These are phyloP conservation scores for Itoplectis maculator DNA, from an alignment of 2,888 invertebrate genomes.

Conservation along the genomic window DNA sequence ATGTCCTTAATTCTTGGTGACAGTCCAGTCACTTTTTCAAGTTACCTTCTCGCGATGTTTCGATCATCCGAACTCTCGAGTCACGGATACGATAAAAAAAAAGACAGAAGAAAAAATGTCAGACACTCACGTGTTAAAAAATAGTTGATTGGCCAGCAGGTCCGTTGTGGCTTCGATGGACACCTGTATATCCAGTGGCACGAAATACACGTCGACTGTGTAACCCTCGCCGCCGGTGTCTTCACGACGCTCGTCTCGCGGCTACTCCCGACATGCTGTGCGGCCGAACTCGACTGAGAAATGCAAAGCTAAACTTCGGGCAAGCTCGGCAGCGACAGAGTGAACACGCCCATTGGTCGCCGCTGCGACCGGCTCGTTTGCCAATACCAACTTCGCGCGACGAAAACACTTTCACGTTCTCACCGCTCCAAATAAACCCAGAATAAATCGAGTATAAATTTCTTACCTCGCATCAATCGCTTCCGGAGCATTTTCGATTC, in stretches of 20 bases:
- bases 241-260: background rate
- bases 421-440: background rate
- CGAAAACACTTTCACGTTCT: background rate
- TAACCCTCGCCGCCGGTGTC: background rate
- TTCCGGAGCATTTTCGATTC: too few species aligned
- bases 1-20: too few species aligned
- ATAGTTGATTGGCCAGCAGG: background rate
- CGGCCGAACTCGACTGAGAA: background rate
- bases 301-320: background rate
- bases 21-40: too few species aligned
- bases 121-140: constrained; percentile 7
- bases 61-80: background rate
- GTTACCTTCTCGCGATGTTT: background rate
- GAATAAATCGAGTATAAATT: too few species aligned
- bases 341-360: background rate
- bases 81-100: background rate
- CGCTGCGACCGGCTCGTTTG: background rate
- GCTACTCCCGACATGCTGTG: background rate
- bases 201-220: background rate
- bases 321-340: background rate
- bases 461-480: too few species aligned
- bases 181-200: constrained; percentile 3
- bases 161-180: background rate
- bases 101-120: background rate
- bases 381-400: background rate